phyloP scores from a whole-genome alignment of 2,888 invertebrate species.

The Nomada goodeniana region DNA sequence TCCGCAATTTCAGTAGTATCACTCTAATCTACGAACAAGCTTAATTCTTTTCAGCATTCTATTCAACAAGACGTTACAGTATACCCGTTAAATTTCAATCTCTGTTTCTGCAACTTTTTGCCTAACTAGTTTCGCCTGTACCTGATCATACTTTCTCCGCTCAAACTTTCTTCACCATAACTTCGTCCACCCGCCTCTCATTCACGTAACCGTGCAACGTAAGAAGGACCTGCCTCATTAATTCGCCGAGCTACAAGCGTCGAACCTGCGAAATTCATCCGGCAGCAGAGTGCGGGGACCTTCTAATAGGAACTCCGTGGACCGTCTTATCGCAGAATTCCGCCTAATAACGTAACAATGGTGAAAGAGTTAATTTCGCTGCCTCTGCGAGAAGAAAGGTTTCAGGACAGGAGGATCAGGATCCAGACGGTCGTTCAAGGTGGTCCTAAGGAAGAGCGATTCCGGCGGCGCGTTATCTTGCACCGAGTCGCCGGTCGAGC shows the following conservation, averaged over 20 bases:
- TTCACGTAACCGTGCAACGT: neutral
- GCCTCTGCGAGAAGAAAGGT: constrained; percentile 46
- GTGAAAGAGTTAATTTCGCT: constrained; percentile 66
- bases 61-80: too few species aligned
- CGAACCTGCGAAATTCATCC: constrained; percentile 1
- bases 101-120: too few species aligned
- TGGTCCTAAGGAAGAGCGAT: constrained; percentile 51
- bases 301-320: neutral
- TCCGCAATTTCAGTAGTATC: too few species aligned
- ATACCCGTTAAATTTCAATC: too few species aligned
- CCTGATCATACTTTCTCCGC: neutral
- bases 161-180: neutral
- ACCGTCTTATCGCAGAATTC: constrained; percentile 6
- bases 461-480: constrained; percentile 63
- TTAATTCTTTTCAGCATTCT: too few species aligned
- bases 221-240: constrained; percentile 23
- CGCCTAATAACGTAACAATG: constrained; percentile 65
- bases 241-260: constrained; percentile 18
- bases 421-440: constrained; percentile 60
- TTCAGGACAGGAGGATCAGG: constrained; percentile 41
- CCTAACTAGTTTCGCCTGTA: too few species aligned
- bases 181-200: neutral
- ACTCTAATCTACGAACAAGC: too few species aligned
- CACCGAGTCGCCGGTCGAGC: constrained; percentile 44
- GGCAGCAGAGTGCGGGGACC: neutral